A percentile compares a stretch with the other conserved stretches of the same genome.
These are phyloP conservation scores for Leptothorax acervorum DNA, from an alignment of 2,888 invertebrate species.

Conservation along the genomic window DNA sequence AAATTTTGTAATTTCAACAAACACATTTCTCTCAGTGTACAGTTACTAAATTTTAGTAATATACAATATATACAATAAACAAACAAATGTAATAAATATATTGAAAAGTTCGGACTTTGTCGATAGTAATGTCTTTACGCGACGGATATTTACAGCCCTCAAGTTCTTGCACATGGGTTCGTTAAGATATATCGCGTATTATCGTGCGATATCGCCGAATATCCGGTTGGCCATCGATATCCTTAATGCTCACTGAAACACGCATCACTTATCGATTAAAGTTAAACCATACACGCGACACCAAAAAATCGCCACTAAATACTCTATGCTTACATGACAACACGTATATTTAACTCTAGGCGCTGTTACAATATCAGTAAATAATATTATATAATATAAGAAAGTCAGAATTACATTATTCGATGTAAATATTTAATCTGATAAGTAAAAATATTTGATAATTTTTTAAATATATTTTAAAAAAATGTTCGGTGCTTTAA, in stretches of 20 bases:
- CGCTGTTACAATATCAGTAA: not conserved
- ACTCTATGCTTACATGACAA: slow-evolving; percentile 1
- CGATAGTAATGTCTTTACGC: slow-evolving; percentile 35
- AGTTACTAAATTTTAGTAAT: not conserved
- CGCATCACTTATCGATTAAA: slow-evolving; percentile 24
- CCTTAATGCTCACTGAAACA: slow-evolving; percentile 28
- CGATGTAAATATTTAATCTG: not conserved
- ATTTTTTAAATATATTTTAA: not conserved
- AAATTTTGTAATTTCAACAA: too few relatives aligned
- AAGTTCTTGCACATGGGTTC: slow-evolving; percentile 69
- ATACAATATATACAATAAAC: slow-evolving; percentile 14
- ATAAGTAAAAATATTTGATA: not conserved
- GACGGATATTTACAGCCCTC: slow-evolving; percentile 47
- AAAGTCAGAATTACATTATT: not conserved
- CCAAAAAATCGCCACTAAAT: slow-evolving; percentile 4
- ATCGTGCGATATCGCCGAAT: slow-evolving; percentile 53
- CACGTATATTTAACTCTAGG: not conserved
- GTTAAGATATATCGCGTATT: slow-evolving; percentile 55
- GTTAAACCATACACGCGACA: slow-evolving; percentile 7
- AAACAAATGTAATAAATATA: not conserved
- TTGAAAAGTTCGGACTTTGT: not conserved
- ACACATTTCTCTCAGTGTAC: not conserved
- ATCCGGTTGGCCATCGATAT: slow-evolving; percentile 49
- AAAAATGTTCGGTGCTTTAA: not conserved
- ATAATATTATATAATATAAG: not conserved